Evolutionary conservation across 2,888 invertebrate species (phyloP), one percentile per base, ranked within the genome.

Genomic region (Cheilosia soror): DNA sequence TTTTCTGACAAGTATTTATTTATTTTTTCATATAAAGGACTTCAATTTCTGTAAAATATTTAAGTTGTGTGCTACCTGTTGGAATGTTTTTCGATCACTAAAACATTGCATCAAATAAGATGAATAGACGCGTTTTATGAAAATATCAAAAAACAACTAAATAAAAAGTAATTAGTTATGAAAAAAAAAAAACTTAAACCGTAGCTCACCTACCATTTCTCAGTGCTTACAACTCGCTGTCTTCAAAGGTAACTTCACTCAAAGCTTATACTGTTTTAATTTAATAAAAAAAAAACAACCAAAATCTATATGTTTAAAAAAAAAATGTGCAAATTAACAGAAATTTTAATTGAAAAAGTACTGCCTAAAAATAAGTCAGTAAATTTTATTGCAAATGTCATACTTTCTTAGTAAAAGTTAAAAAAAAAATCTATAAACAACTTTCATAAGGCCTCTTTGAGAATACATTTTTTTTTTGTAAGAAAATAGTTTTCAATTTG

Each of bases 361-460:
- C n/a, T 40, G 29, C 9, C 25, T 11, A 51, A 25, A 15, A 47
- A 13, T 40, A 55, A 53, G 69, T 49, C 60, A 40, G 20, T 60
- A 58, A 25, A 77, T 66, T 76, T 77, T 66, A 82, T 82, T 72
- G 66, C 75, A 65, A 49, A 44, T 13, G 49, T 75, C 63, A 69
- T 51, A 27, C 4, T 51, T 44, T 44, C n/a, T 42, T 25, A 69
- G 20, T 25, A 44, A 33, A 31, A 6, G 7, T 7, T 7, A 9
- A 37, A 37, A 37, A 4, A 49, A 42, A 55, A 42, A 65, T 33
- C 33, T 31, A 62, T 47, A 31, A 79, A 73, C 51, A 79, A 79
- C 44, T 65, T 80, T 79, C 44, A 44, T 76, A 85, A 85, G 85
- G 85, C 85, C 85, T 85, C 85, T 81, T 81, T 81, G 62, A 71